A percentile compares a stretch with the other conserved stretches of the same genome.
Conservation (phyloP, 2,888 invertebrate genomes). For the Morpho achilles region DNA sequence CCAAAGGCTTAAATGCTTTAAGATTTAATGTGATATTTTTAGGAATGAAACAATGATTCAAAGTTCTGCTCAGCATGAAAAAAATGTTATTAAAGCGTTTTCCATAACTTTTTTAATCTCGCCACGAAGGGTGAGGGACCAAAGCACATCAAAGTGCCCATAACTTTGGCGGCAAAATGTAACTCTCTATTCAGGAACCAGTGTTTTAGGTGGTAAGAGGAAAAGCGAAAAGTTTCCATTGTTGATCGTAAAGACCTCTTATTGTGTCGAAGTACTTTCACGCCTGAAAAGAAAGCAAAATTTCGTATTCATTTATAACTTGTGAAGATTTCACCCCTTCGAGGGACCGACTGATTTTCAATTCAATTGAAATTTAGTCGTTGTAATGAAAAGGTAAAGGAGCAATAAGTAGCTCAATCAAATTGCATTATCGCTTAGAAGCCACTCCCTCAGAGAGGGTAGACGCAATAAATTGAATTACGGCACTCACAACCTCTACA, state of each 20-base stretch:
- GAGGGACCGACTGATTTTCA: slow-evolving; percentile 22
- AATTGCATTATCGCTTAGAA: slow-evolving; percentile 65
- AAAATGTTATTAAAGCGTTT: slow-evolving; percentile 36
- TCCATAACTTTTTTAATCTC: slow-evolving; percentile 58
- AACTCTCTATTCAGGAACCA: slow-evolving; percentile 16
- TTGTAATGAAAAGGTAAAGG: slow-evolving; percentile 67
- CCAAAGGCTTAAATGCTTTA: no score
- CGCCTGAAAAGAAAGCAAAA: slow-evolving; percentile 36
- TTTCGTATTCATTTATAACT: slow-evolving; percentile 30
- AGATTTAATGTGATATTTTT: no score
- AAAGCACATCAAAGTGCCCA: slow-evolving; percentile 34
- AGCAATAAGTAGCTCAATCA: slow-evolving; percentile 71
- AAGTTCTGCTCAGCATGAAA: slow-evolving; percentile 18
- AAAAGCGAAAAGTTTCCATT: slow-evolving; percentile 55
- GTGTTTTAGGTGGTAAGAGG: slow-evolving; percentile 55
- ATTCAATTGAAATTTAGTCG: slow-evolving; percentile 49
- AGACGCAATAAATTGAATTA: slow-evolving; percentile 70
- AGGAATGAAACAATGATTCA: background rate
- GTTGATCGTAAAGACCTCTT: slow-evolving; percentile 40
- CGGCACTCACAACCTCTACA: slow-evolving; percentile 52
- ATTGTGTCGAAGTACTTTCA: slow-evolving; percentile 48
- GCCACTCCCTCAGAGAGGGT: slow-evolving; percentile 47
- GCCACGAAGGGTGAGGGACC: slow-evolving; percentile 44
- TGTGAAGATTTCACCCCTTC: slow-evolving; percentile 31
- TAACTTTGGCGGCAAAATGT: slow-evolving; percentile 33